phyloP scores from a whole-genome alignment of 1,140 invertebrate genomes.

The Pseudomyrmex dendroicus region DNA sequence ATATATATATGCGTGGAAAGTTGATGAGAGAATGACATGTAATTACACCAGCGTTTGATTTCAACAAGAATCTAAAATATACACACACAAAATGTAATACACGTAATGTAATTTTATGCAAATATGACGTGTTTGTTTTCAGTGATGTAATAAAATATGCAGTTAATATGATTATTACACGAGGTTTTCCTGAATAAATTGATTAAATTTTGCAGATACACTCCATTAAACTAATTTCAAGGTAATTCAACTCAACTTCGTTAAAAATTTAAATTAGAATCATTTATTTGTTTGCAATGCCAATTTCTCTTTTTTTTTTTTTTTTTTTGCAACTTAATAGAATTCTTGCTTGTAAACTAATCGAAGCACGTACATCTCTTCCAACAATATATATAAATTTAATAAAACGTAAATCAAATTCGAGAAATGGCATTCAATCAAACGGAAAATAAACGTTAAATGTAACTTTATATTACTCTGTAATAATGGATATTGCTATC shows the following conservation, averaged over 20 bases:
- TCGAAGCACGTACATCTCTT: no score
- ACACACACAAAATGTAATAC: neutral
- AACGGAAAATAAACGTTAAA: neutral
- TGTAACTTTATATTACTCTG: neutral
- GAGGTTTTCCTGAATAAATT: slow-evolving; percentile 7
- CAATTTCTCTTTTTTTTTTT: neutral
- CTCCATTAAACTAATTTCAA: slow-evolving; percentile 6
- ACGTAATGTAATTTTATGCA: slow-evolving; percentile 7
- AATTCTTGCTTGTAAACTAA: no score
- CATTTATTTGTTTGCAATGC: neutral
- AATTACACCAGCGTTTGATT: neutral
- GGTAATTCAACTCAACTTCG: neutral
- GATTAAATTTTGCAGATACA: neutral
- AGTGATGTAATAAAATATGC: neutral
- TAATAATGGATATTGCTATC: neutral
- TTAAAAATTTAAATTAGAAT: neutral
- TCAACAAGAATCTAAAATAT: no score
- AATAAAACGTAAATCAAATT: neutral
- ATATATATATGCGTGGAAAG: no score
- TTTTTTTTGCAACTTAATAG: neutral
- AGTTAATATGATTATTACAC: slow-evolving; percentile 1
- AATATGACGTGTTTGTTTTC: neutral
- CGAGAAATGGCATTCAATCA: neutral
- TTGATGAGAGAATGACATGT: neutral
- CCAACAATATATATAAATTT: neutral